Base-by-base conservation (phyloP, 2,888 invertebrate species). In the Cerceris ruficornis region DNA sequence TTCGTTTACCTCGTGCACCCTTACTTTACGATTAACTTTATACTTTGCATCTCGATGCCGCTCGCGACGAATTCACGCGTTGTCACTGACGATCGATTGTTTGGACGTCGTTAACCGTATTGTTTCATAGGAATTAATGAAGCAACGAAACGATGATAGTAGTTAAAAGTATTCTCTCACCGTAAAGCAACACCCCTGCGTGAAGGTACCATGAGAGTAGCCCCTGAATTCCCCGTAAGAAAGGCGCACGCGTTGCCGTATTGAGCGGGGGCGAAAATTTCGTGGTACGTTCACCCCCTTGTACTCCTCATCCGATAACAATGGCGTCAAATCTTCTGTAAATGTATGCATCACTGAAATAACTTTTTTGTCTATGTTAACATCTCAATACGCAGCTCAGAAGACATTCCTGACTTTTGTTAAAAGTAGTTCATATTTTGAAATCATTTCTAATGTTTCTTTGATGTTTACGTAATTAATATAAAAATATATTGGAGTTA, bases 231-330 rank as follows among this genome's bases (percentile, higher is more conserved):
- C 59, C 39, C 39, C 7, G 64, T 43, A 67, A 72, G 82, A 70
- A 85, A 71, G 55, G 87, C 87, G 87, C 87, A 87, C 83, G 87
- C 87, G 87, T 82, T 81, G 66, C 62, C 54, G 71, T 87, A 87
- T 87, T 87, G 87, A 87, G 15, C 88, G 80, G 69, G 50, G 65
- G 68, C 57, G 78, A 73, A 69, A 74, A 59, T 76, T 68, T 79
- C 66, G 61, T 28, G 49, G 11, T 17, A 50, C 9, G 58, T 69
- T 14, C 57, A 54, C 17, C 41, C 28, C 9, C 50, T 52, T 17
- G 14, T 73, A 28, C 58, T 11, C 6, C 49, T 52, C 7, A 46
- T 14, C 65, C 14, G 28, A 57, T 64, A 62, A 55, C 54, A 65
- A 69, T 76, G 55, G 55, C 50, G 57, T 62, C 39, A 11, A n/a